Conservation (phyloP, 2,888 invertebrate species). For the Callyntrura sp. region DNA sequence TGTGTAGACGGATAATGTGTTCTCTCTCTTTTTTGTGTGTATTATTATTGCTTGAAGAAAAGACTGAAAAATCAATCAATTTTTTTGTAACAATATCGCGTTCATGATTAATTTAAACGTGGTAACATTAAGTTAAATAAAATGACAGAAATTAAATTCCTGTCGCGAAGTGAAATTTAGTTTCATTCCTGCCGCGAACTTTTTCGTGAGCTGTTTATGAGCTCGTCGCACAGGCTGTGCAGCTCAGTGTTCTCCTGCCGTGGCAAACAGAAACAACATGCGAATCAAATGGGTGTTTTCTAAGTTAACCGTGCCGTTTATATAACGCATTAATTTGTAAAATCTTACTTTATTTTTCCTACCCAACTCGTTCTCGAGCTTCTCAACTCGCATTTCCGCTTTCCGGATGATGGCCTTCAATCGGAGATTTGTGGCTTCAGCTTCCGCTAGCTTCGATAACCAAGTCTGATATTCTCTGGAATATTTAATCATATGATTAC, state of each 20-base stretch:
- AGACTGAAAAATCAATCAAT: constrained; percentile 48
- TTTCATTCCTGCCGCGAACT: constrained; percentile 40
- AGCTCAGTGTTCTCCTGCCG: constrained; percentile 97
- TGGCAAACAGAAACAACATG: too few relatives aligned
- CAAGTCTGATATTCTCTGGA: constrained; percentile 94
- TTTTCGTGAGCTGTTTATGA: constrained; percentile 87
- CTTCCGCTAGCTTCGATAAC: constrained; percentile 90
- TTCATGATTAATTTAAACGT: not conserved
- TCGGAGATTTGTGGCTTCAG: constrained; percentile 93
- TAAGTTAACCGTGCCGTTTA: too few relatives aligned
- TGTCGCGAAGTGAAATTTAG: too few relatives aligned
- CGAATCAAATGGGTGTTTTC: too few relatives aligned
- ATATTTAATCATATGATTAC: too few relatives aligned
- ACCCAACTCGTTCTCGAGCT: constrained; percentile 93
- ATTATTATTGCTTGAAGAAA: not conserved
- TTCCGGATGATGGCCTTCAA: constrained; percentile 95
- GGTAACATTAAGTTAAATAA: constrained; percentile 1
- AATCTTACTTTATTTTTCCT: constrained; percentile 95
- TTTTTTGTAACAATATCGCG: too few relatives aligned
- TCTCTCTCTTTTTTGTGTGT: not conserved
- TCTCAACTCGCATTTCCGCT: constrained; percentile 94
- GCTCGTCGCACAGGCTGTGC: constrained; percentile 96
- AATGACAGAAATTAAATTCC: not conserved
- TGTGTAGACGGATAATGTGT: not conserved
- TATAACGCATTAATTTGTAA: too few relatives aligned